Evolutionary conservation across 2,888 invertebrate species (phyloP).

Genomic region (Noctua pronuba): DNA sequence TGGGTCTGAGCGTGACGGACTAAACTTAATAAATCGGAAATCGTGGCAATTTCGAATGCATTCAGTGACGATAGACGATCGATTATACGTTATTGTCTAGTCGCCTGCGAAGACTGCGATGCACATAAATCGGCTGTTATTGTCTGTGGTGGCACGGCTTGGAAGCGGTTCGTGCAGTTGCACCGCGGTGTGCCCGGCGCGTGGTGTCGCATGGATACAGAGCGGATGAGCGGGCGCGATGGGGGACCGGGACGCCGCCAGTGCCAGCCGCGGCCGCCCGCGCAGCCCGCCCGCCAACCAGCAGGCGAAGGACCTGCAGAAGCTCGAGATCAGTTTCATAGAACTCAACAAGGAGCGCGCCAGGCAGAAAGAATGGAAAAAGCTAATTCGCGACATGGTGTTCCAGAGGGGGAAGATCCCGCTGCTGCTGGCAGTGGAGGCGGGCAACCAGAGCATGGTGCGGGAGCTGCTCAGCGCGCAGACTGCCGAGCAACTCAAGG

Average conservation of each 20-base stretch:
- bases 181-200: slow-evolving; percentile 79
- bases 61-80: slow-evolving; percentile 83
- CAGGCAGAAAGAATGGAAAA: slow-evolving; percentile 89
- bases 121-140: slow-evolving; percentile 83
- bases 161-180: slow-evolving; percentile 83
- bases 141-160: slow-evolving; percentile 84
- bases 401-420: slow-evolving; percentile 98
- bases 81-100: slow-evolving; percentile 82
- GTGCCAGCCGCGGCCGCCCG: slow-evolving; percentile 77
- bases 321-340: slow-evolving; percentile 87
- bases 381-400: slow-evolving; percentile 90
- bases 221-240: slow-evolving; percentile 72
- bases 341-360: slow-evolving; percentile 89
- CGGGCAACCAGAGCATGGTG: slow-evolving; percentile 98
- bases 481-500: slow-evolving; percentile 96
- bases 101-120: slow-evolving; percentile 82
- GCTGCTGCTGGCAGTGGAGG: slow-evolving; percentile 97
- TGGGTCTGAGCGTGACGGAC: slow-evolving; percentile 71
- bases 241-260: slow-evolving; percentile 78
- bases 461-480: slow-evolving; percentile 97
- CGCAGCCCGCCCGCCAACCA: slow-evolving; percentile 81
- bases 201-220: slow-evolving; percentile 78
- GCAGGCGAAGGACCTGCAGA: slow-evolving; percentile 84
- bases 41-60: slow-evolving; percentile 76
- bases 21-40: slow-evolving; percentile 73